phyloP scores from a whole-genome alignment of 2,797 vertebrate species.

The Lateolabrax maculatus region DNA sequence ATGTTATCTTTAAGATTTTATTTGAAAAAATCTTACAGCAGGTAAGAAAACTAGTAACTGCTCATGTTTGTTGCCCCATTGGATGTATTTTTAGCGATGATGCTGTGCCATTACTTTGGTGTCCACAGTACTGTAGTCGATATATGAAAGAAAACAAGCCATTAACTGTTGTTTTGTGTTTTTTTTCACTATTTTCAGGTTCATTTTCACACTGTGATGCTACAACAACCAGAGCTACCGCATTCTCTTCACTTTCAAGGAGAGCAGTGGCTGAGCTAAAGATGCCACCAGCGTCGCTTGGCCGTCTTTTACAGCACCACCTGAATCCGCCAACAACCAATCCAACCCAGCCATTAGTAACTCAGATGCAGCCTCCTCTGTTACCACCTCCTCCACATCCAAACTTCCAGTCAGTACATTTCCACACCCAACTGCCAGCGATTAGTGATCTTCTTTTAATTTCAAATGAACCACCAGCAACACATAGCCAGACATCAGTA shows the following conservation, averaged over 20 bases:
- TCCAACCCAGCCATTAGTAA: constrained; percentile 45
- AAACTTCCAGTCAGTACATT: constrained; percentile 49
- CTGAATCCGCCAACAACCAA: constrained; percentile 37
- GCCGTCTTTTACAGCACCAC: constrained; percentile 19
- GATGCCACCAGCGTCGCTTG: constrained; percentile 1
- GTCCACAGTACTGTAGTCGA: neutral
- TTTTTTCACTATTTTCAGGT: constrained; percentile 52
- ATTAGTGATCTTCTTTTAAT: constrained; percentile 28
- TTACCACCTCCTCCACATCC: constrained; percentile 61
- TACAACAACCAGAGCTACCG: neutral
- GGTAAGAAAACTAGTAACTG: neutral
- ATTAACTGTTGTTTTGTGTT: neutral
- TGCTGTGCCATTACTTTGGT: neutral
- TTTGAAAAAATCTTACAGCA: too few relatives aligned
- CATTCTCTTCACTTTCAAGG: constrained; percentile 29
- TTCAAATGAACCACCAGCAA: constrained; percentile 25
- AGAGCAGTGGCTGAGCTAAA: constrained; percentile 24
- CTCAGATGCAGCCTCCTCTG: constrained; percentile 71
- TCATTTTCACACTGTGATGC: constrained; percentile 34
- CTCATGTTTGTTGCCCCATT: neutral
- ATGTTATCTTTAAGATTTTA: neutral
- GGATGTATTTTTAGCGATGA: neutral
- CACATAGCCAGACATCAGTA: constrained; percentile 14
- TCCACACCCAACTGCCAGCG: constrained; percentile 23
- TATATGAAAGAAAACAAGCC: neutral